Conservation (phyloP, 2,113 vertebrate genomes). For the Nesogale talazaci region DNA sequence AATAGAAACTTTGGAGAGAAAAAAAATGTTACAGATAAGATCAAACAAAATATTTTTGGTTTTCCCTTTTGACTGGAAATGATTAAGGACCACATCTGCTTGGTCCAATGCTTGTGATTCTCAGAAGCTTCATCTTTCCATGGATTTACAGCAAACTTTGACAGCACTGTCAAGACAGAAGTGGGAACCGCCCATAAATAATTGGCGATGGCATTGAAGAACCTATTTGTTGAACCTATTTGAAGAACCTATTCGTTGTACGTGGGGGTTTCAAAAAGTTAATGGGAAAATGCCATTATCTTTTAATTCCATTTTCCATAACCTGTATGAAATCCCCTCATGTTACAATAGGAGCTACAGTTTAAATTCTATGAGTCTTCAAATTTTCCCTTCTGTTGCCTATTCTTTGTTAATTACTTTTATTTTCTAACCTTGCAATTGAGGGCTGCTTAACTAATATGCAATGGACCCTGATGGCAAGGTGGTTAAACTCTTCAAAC, state of each 20-base stretch:
- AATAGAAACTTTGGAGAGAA: slow-evolving; percentile 15
- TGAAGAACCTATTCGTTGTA: neutral
- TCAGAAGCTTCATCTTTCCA: slow-evolving; percentile 2
- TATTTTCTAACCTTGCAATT: slow-evolving; percentile 20
- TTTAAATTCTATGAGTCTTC: slow-evolving; percentile 42
- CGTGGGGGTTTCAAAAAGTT: too few relatives aligned
- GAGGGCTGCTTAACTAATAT: neutral
- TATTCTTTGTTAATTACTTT: slow-evolving; percentile 24
- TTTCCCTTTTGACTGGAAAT: slow-evolving; percentile 46
- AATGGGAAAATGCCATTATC: too few relatives aligned
- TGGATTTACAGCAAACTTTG: neutral
- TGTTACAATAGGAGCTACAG: neutral
- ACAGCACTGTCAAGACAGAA: neutral
- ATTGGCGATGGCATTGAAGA: neutral
- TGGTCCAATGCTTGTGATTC: neutral
- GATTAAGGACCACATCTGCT: neutral
- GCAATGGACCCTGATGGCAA: neutral
- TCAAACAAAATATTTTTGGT: slow-evolving; percentile 32
- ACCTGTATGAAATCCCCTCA: neutral
- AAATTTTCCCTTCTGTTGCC: slow-evolving; percentile 34
- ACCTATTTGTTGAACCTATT: neutral
- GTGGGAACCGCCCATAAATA: neutral
- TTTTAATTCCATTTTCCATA: too few relatives aligned
- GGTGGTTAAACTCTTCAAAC: neutral
- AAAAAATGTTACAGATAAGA: neutral